phyloP scores from a whole-genome alignment of 2,113 vertebrate genomes.

The Halichoeres trimaculatus region DNA sequence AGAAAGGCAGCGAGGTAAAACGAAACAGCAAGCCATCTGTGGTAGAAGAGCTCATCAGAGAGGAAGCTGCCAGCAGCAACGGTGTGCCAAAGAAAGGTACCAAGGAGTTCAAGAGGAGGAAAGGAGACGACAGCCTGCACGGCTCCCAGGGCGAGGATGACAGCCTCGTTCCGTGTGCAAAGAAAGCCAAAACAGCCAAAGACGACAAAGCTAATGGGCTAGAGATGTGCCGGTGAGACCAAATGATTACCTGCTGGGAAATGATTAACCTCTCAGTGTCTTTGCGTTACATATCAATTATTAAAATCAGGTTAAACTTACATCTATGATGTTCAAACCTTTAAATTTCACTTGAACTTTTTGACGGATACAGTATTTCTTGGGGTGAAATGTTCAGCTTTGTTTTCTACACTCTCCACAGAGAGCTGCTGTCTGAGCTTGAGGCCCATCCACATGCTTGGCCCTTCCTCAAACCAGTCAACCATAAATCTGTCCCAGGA shows the following conservation, averaged over 20 bases:
- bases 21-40: conserved; percentile 85
- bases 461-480: conserved; percentile 96
- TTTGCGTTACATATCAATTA: too few relatives aligned
- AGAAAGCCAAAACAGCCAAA: conserved; percentile 86
- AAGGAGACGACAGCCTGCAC: conserved; percentile 85
- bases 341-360: too few relatives aligned
- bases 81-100: conserved; percentile 87
- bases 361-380: background rate
- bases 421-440: conserved; percentile 92
- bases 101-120: conserved; percentile 89
- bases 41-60: conserved; percentile 86
- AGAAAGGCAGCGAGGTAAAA: conserved; percentile 88
- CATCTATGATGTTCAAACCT: too few relatives aligned
- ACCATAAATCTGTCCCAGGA: conserved; percentile 95
- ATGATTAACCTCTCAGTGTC: too few relatives aligned
- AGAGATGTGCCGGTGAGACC: conserved; percentile 87
- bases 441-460: conserved; percentile 95
- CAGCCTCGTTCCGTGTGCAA: conserved; percentile 81
- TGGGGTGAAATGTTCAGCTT: background rate
- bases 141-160: conserved; percentile 85
- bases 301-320: too few relatives aligned
- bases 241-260: background rate
- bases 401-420: conserved; percentile 64
- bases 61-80: conserved; percentile 86
- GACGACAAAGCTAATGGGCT: conserved; percentile 88